A percentile compares a stretch with the other conserved stretches of the same genome.
Evolutionary conservation across 2,888 invertebrate genomes (phyloP).

Genomic region (Anthrax anthrax): DNA sequence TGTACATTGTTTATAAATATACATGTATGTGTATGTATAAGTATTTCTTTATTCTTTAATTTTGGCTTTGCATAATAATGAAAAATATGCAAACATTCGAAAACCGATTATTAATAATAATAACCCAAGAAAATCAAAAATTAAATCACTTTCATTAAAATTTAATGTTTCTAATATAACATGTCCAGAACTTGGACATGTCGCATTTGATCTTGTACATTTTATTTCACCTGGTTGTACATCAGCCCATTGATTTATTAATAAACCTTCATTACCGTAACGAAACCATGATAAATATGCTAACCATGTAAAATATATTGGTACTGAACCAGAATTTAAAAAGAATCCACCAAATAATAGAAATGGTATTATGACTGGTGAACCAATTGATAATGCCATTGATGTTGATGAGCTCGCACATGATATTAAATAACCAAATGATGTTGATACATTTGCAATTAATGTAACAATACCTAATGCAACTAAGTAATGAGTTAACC

Average conservation of each 20-base stretch:
- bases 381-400: conserved; percentile 81
- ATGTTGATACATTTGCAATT: conserved; percentile 78
- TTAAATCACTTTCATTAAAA: conserved; percentile 56
- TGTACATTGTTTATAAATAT: no score
- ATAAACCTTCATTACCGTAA: conserved; percentile 77
- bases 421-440: conserved; percentile 85
- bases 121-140: conserved; percentile 56
- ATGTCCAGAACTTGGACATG: conserved; percentile 64
- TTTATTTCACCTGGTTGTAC: conserved; percentile 56
- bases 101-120: conserved; percentile 56
- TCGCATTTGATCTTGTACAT: conserved; percentile 57
- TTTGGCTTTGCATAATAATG: conserved; percentile 18
- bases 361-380: conserved; percentile 85
- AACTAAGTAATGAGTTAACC: conserved; percentile 52
- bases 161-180: conserved; percentile 65
- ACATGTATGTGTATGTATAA: no score
- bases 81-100: conserved; percentile 60
- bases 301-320: conserved; percentile 70
- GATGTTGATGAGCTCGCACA: conserved; percentile 69
- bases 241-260: conserved; percentile 79
- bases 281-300: conserved; percentile 85
- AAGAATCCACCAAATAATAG: conserved; percentile 93
- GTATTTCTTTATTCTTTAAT: neutral
- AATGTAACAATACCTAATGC: conserved; percentile 59
- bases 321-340: conserved; percentile 79